phyloP scores from a whole-genome alignment of 2,113 vertebrate species.

The Platichthys flesus region DNA sequence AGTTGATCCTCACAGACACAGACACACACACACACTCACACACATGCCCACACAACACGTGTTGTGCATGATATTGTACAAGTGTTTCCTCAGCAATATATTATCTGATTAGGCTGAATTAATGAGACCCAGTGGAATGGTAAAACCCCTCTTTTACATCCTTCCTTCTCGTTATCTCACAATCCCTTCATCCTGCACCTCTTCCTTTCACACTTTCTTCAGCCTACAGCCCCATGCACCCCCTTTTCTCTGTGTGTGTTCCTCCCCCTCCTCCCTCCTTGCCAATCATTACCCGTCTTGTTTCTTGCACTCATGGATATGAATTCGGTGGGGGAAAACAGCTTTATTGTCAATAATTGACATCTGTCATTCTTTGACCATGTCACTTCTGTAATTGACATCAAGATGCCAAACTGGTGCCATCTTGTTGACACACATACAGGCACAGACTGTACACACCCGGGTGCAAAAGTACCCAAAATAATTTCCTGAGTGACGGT shows the following conservation, averaged over 20 bases:
- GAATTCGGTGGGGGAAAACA: no score
- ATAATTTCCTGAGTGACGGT: neutral
- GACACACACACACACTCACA: slow-evolving; percentile 10
- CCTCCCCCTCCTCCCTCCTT: neutral
- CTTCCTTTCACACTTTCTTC: slow-evolving; percentile 45
- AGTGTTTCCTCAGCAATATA: slow-evolving; percentile 73
- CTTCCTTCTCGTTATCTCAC: slow-evolving; percentile 52
- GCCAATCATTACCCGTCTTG: neutral
- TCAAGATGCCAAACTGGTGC: slow-evolving; percentile 3
- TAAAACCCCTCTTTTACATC: slow-evolving; percentile 57
- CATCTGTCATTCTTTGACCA: neutral
- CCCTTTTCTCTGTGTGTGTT: slow-evolving; percentile 2
- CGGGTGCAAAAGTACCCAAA: neutral
- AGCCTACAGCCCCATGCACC: slow-evolving; percentile 31
- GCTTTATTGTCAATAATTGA: neutral
- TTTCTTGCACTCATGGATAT: no score
- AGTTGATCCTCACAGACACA: slow-evolving; percentile 25
- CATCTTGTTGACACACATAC: neutral
- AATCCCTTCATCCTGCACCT: slow-evolving; percentile 45
- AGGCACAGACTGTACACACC: neutral
- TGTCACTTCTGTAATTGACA: neutral
- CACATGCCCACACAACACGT: slow-evolving; percentile 1
- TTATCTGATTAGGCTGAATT: slow-evolving; percentile 68
- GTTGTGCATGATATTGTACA: slow-evolving; percentile 58
- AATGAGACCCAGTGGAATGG: slow-evolving; percentile 70